Conservation (phyloP, 2,113 vertebrate genomes). For the Xenopus borealis region DNA sequence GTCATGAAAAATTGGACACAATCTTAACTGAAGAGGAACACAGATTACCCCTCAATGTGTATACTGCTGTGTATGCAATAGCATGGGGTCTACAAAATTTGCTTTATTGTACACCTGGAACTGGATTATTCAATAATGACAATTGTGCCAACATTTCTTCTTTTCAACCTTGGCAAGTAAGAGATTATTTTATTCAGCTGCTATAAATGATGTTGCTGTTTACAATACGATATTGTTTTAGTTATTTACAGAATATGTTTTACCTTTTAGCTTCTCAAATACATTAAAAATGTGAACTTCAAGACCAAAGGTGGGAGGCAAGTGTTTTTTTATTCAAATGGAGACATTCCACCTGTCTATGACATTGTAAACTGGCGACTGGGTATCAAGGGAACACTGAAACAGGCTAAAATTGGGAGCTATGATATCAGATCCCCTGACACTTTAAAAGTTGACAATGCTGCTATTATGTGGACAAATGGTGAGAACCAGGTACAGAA, state of each 20-base stretch:
- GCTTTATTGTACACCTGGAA: not conserved
- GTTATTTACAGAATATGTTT: not conserved
- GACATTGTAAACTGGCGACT: slow-evolving; percentile 4
- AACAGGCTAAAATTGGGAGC: not conserved
- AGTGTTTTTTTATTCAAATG: slow-evolving; percentile 21
- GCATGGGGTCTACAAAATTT: slow-evolving; percentile 40
- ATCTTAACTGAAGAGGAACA: not conserved
- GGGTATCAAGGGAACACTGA: not conserved
- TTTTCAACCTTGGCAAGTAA: slow-evolving; percentile 45
- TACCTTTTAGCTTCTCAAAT: slow-evolving; percentile 3
- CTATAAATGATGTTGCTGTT: not conserved
- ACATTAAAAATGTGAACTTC: slow-evolving; percentile 10
- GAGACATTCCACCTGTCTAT: slow-evolving; percentile 10
- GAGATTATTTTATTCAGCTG: not conserved
- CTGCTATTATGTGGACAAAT: not conserved
- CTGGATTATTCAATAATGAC: slow-evolving; percentile 27
- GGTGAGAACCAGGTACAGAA: not conserved
- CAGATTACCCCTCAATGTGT: slow-evolving; percentile 26
- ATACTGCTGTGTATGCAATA: slow-evolving; percentile 27
- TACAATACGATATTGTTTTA: too few relatives aligned
- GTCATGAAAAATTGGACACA: slow-evolving; percentile 10
- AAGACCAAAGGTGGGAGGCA: slow-evolving; percentile 8
- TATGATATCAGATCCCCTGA: not conserved
- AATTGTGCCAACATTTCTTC: slow-evolving; percentile 22
- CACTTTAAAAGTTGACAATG: not conserved